A percentile compares a stretch with the other conserved stretches of the same genome.
phyloP scores from a whole-genome alignment of 1,140 invertebrate genomes.

The Drosophila seguyi region DNA sequence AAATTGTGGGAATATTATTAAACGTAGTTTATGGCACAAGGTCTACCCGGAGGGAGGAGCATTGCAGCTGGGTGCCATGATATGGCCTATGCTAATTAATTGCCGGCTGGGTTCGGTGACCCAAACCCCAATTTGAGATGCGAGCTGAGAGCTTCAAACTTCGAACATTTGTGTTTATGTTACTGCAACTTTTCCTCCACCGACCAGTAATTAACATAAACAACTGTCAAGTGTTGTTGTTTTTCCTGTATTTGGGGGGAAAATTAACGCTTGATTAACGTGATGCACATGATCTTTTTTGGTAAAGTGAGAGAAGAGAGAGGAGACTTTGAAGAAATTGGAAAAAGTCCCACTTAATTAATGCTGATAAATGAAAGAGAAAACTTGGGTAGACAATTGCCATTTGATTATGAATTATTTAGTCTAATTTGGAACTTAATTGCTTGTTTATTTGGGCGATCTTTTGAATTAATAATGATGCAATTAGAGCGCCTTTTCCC shows the following conservation, averaged over 20 bases:
- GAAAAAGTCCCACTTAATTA: conserved; percentile 66
- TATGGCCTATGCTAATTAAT: conserved; percentile 67
- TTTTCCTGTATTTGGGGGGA: conserved; percentile 44
- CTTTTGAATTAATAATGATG: conserved; percentile 24
- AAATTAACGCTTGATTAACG: conserved; percentile 73
- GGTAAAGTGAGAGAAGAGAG: conserved; percentile 30
- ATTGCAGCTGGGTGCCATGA: conserved; percentile 6
- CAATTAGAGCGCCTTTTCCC: conserved; percentile 6
- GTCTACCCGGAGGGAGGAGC: background rate
- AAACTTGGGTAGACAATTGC: conserved; percentile 24
- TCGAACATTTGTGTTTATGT: conserved; percentile 19
- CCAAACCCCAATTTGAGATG: conserved; percentile 54
- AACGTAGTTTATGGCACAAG: conserved; percentile 46
- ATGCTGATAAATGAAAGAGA: conserved; percentile 17
- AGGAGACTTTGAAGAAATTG: conserved; percentile 20
- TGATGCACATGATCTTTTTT: conserved; percentile 61
- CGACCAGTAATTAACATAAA: conserved; percentile 70
- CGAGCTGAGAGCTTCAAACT: conserved; percentile 10
- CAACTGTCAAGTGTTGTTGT: conserved; percentile 64
- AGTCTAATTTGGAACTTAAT: conserved; percentile 18
- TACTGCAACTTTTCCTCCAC: conserved; percentile 42
- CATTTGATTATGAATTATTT: conserved; percentile 38
- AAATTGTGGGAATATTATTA: conserved; percentile 55
- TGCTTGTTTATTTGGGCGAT: background rate
- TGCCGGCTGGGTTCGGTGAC: conserved; percentile 62